Base-by-base conservation (phyloP, 1,140 invertebrate species). In the Schlechtendalia chinensis region DNA sequence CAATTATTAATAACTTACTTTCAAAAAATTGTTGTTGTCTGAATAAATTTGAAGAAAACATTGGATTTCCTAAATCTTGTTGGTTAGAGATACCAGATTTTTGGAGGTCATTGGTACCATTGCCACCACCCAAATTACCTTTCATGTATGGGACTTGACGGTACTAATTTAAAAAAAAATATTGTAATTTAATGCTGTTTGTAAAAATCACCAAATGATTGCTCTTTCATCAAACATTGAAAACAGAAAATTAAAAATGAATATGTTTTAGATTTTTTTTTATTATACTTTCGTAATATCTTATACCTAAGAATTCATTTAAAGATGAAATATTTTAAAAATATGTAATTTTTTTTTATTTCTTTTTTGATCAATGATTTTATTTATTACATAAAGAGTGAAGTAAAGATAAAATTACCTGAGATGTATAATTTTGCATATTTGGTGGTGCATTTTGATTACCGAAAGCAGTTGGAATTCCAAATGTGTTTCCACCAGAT, bases 11-110 rank as follows among this genome's bases (percentile, higher is more conserved):
- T 5, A 19, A 47, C 58, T 39, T 45, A 79, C 75, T 63, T 27
- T 79, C 75, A 61, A 79, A 79, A 50, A 50, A 79, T 63, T 56
- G 72, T 63, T 56, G 72, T 50, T 79, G 75, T 79, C 75, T 79
- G 39, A 79, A 79, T 47, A 79, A 45, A 19, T 79, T 79, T 17
- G 75, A 63, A 19, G 75, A 63, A 79, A 50, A 79, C 75, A 79
- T 79, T 0, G 75, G 54, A 50, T 79, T 79, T 63, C 58, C 75
- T 61, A 79, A 61, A 61, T 79, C 75, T 61, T 79, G 75, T 79
- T 79, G 75, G 47, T 79, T 79, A n/a, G 74, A 61, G 14, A 77
- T 59, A 61, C 58, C 74, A 59, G 75, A 79, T n/a, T 79, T 79
- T 79, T 79, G 75, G 10, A 79, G 58, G 19, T 79, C 75, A n/a